A percentile compares a stretch with the other conserved stretches of the same genome.
Conservation (phyloP, 2,113 vertebrate species). For the Pao palembangensis region DNA sequence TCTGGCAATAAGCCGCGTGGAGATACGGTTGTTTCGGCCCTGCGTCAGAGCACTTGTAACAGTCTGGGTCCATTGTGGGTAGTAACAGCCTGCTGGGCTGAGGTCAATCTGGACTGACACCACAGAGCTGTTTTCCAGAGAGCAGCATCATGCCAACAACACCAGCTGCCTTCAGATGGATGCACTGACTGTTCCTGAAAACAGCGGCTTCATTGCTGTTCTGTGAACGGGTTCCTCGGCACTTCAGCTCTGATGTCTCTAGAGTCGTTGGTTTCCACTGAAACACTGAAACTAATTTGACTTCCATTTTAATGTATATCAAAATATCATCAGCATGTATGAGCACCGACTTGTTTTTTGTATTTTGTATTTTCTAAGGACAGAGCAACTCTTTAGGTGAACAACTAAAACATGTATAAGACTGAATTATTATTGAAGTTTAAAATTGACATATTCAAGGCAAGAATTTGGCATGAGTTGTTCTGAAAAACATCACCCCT, state of each 20-base stretch:
- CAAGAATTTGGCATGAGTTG: too few relatives aligned
- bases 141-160: neutral
- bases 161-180: conserved; percentile 25
- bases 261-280: neutral
- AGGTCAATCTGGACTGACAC: conserved; percentile 26
- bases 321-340: neutral
- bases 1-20: too few relatives aligned
- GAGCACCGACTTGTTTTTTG: too few relatives aligned
- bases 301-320: conserved; percentile 1
- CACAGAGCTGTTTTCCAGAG: conserved; percentile 2
- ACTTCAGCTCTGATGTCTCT: neutral
- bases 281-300: neutral
- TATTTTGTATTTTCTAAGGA: too few relatives aligned
- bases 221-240: conserved; percentile 5
- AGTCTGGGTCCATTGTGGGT: neutral
- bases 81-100: conserved; percentile 9
- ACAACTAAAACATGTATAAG: too few relatives aligned
- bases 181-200: neutral
- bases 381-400: too few relatives aligned
- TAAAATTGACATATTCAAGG: too few relatives aligned
- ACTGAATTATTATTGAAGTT: too few relatives aligned
- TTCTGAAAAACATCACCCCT: too few relatives aligned
- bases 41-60: conserved; percentile 1
- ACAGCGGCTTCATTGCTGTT: neutral
- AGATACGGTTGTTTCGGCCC: neutral